A percentile compares a stretch with the other conserved stretches of the same genome.
Conservation (phyloP, 2,797 vertebrate genomes). For the Vespertilio murinus region DNA sequence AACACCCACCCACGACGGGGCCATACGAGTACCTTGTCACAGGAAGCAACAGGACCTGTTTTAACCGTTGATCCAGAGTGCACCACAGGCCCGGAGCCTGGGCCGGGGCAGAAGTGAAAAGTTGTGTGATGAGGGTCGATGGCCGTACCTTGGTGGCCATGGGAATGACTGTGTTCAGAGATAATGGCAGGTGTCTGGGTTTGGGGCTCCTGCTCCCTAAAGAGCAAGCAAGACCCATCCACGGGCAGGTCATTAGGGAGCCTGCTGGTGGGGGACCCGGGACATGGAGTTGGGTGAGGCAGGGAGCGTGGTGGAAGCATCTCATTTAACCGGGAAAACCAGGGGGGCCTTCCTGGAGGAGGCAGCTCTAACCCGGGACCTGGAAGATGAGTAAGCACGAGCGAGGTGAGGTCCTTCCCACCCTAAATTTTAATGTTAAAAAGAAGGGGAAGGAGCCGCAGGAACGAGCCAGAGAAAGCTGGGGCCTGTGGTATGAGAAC, state of each 20-base stretch:
- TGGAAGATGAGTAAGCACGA: neutral
- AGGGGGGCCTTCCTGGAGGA: neutral
- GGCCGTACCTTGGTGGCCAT: neutral
- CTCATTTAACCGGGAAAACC: neutral
- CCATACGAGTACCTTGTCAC: rapidly evolving
- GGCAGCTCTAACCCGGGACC: neutral
- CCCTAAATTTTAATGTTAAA: too few relatives aligned
- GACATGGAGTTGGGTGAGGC: neutral
- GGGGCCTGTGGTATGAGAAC: neutral
- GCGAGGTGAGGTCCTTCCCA: neutral
- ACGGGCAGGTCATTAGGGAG: neutral
- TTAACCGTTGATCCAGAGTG: neutral
- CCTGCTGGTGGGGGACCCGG: neutral
- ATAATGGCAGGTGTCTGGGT: neutral
- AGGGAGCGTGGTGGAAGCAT: neutral
- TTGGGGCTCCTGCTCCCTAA: too few relatives aligned
- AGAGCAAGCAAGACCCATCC: neutral
- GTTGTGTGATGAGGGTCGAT: too few relatives aligned
- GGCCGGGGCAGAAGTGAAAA: rapidly evolving
- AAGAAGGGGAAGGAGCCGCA: neutral
- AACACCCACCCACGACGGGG: too few relatives aligned
- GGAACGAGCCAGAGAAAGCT: neutral
- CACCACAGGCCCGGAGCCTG: rapidly evolving
- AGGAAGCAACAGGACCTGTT: too few relatives aligned
- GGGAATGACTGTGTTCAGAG: neutral